phyloP scores from a whole-genome alignment of 2,888 invertebrate genomes.

The Spilosoma lubricipeda region DNA sequence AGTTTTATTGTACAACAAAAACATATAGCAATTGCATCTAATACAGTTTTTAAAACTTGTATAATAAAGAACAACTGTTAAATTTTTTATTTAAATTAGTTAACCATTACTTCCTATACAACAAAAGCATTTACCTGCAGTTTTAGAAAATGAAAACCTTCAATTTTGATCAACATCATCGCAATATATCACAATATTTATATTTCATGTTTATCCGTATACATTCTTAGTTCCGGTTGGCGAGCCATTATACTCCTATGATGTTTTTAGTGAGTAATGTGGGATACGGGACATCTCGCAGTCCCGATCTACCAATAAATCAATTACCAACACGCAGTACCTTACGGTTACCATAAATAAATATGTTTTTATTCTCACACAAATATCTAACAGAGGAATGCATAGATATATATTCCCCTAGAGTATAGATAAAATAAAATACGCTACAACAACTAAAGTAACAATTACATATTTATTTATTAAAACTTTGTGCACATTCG shows the following conservation, averaged over 20 bases:
- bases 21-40: not conserved
- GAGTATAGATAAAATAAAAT: conserved; percentile 9
- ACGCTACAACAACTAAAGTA: not conserved
- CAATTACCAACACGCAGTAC: conserved; percentile 70
- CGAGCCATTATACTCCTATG: conserved; percentile 66
- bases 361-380: conserved; percentile 50
- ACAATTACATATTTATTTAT: too few species aligned
- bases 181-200: not conserved
- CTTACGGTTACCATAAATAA: conserved; percentile 62
- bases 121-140: too few species aligned
- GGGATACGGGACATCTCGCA: conserved; percentile 68
- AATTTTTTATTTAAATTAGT: not conserved
- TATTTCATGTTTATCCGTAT: not conserved
- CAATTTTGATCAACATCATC: not conserved
- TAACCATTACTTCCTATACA: too few species aligned
- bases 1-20: not conserved
- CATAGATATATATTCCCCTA: conserved; percentile 6
- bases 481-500: too few species aligned
- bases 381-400: conserved; percentile 20
- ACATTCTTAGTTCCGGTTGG: conserved; percentile 64
- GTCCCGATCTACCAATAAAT: conserved; percentile 78
- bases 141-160: not conserved
- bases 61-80: not conserved
- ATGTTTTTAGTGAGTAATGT: conserved; percentile 77
- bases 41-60: not conserved